A percentile compares a stretch with the other conserved stretches of the same genome.
These are phyloP conservation scores for Mizuhopecten yessoensis DNA, from an alignment of 1,140 invertebrate genomes.

Conservation along the genomic window DNA sequence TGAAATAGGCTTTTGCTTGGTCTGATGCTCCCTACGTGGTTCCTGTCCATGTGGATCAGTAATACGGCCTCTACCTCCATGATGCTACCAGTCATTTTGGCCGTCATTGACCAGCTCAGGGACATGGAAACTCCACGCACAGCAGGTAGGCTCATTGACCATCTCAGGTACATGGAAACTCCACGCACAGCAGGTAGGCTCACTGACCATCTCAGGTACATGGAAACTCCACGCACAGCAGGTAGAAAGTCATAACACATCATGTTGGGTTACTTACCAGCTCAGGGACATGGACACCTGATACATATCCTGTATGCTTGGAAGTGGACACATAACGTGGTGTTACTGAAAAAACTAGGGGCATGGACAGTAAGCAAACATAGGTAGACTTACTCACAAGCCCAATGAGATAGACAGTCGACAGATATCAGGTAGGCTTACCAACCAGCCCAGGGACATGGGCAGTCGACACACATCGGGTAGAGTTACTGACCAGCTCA, in stretches of 20 bases:
- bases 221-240: constrained; percentile 2
- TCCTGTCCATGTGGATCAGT: constrained; percentile 84
- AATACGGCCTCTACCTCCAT: constrained; percentile 83
- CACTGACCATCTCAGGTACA: constrained; percentile 3
- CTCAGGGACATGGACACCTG: constrained; percentile 48
- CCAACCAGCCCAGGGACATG: too few species aligned
- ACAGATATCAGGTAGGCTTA: too few species aligned
- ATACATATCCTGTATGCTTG: too few species aligned
- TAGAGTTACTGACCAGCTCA: too few species aligned
- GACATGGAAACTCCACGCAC: constrained; percentile 44
- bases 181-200: not conserved
- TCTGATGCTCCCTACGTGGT: constrained; percentile 82
- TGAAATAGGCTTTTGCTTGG: constrained; percentile 82
- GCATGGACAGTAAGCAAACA: too few species aligned
- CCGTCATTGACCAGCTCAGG: constrained; percentile 76
- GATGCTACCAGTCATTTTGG: constrained; percentile 82
- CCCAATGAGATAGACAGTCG: too few species aligned
- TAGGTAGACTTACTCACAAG: too few species aligned
- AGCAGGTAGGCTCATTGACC: not conserved
- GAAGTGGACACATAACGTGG: too few species aligned
- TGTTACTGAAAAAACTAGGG: too few species aligned
- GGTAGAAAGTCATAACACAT: too few species aligned
- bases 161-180: constrained; percentile 42
- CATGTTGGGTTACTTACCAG: too few species aligned
- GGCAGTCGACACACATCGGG: too few species aligned